These are phyloP conservation scores for Lepeophtheirus salmonis DNA, from an alignment of 1,140 invertebrate genomes.

Conservation along the genomic window DNA sequence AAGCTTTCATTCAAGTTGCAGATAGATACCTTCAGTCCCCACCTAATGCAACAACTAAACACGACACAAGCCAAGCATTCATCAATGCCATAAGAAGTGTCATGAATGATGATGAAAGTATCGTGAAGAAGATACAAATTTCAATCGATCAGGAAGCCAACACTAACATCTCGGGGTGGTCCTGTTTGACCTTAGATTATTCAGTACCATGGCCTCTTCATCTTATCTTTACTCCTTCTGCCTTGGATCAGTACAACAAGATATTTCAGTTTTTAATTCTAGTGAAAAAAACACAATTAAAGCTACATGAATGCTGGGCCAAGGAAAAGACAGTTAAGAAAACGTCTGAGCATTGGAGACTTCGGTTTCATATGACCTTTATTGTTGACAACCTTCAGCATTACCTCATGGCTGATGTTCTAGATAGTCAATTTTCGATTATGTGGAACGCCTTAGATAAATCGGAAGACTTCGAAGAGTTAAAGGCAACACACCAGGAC, in stretches of 20 bases:
- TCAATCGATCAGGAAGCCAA: background rate
- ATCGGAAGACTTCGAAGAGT: slow-evolving; percentile 5
- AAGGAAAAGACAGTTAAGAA: slow-evolving; percentile 1
- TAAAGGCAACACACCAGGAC: background rate
- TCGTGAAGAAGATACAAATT: slow-evolving; percentile 9
- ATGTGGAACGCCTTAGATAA: background rate
- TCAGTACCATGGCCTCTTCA: slow-evolving; percentile 15
- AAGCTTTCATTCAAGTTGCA: slow-evolving; percentile 8
- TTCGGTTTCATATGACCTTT: slow-evolving; percentile 9
- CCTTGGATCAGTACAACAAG: slow-evolving; percentile 2
- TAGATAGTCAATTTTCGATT: slow-evolving; percentile 10
- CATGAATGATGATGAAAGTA: slow-evolving; percentile 2
- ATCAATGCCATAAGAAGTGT: background rate
- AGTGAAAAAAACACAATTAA: slow-evolving; percentile 4
- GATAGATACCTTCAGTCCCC: background rate
- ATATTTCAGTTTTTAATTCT: slow-evolving; percentile 8
- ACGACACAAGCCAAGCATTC: slow-evolving; percentile 11
- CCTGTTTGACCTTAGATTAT: slow-evolving; percentile 6
- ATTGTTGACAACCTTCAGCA: slow-evolving; percentile 12
- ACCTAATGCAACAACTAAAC: slow-evolving; percentile 5
- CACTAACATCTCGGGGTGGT: background rate
- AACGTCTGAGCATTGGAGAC: background rate
- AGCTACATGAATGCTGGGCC: slow-evolving; percentile 1
- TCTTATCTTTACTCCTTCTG: slow-evolving; percentile 1
- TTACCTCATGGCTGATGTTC: slow-evolving; percentile 13